Evolutionary conservation across 2,888 invertebrate species (phyloP).

Genomic region (Caprella mutica): DNA sequence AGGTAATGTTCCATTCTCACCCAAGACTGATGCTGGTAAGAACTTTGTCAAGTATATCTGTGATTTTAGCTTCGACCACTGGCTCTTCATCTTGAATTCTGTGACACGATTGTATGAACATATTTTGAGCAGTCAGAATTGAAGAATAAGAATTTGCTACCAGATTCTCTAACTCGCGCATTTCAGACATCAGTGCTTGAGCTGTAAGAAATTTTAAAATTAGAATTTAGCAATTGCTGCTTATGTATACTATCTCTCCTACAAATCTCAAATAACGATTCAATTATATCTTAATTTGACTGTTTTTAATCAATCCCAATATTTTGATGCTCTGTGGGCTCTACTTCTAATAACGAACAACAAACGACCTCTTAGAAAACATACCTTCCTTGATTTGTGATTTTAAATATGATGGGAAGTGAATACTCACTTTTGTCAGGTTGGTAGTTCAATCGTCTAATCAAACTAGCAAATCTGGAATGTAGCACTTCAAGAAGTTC

Average conservation of each 20-base stretch:
- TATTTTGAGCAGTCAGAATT: slow-evolving; percentile 50
- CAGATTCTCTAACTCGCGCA: slow-evolving; percentile 46
- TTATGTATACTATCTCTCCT: too few relatives aligned
- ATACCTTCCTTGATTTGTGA: neutral
- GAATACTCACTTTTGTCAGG: slow-evolving; percentile 14
- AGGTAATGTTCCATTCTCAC: slow-evolving; percentile 5
- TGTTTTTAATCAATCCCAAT: too few relatives aligned
- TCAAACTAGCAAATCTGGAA: slow-evolving; percentile 17
- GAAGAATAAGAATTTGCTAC: slow-evolving; percentile 27
- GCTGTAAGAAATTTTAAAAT: neutral
- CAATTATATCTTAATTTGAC: too few relatives aligned
- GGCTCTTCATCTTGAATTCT: slow-evolving; percentile 55
- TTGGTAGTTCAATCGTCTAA: slow-evolving; percentile 25
- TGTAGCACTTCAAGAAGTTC: slow-evolving; percentile 25
- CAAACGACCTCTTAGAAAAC: too few relatives aligned
- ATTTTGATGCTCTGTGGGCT: too few relatives aligned
- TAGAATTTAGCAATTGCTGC: too few relatives aligned
- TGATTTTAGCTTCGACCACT: slow-evolving; percentile 49
- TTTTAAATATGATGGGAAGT: neutral
- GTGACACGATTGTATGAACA: slow-evolving; percentile 55
- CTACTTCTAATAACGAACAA: too few relatives aligned
- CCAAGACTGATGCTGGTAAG: slow-evolving; percentile 29
- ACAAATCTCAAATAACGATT: too few relatives aligned
- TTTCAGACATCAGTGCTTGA: slow-evolving; percentile 42
- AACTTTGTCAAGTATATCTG: slow-evolving; percentile 50